phyloP scores from a whole-genome alignment of 2,113 vertebrate genomes.

The Blennius ocellaris region DNA sequence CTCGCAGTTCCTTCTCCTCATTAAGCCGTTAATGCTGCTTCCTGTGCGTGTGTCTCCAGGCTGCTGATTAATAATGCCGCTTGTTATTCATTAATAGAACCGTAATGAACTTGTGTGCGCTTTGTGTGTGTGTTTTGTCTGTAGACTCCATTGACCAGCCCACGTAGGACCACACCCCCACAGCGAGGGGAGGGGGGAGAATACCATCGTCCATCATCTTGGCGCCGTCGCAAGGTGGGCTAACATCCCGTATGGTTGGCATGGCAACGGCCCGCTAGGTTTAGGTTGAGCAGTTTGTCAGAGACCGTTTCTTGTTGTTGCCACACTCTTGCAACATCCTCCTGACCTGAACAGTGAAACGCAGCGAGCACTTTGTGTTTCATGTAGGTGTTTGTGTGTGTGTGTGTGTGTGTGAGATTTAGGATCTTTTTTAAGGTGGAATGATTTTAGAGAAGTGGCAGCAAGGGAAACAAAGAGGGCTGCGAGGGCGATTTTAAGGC shows the following conservation, averaged over 20 bases:
- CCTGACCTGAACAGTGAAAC: constrained; percentile 62
- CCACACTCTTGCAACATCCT: constrained; percentile 79
- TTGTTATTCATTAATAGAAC: constrained; percentile 69
- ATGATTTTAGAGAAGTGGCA: constrained; percentile 11
- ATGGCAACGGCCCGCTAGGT: constrained; percentile 78
- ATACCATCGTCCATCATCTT: constrained; percentile 75
- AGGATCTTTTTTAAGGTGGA: constrained; percentile 22
- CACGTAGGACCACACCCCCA: constrained; percentile 53
- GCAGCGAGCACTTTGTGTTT: constrained; percentile 43
- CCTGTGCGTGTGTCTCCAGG: constrained; percentile 68
- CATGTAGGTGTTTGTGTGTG: constrained; percentile 31
- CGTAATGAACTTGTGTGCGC: constrained; percentile 59
- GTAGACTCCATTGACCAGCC: constrained; percentile 63
- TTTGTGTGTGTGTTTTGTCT: constrained; percentile 3
- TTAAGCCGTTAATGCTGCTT: constrained; percentile 69
- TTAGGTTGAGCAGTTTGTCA: constrained; percentile 71
- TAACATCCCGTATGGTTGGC: constrained; percentile 75
- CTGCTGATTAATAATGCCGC: constrained; percentile 71
- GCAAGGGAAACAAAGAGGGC: constrained; percentile 44
- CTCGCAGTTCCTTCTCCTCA: constrained; percentile 62
- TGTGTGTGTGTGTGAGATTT: constrained; percentile 22
- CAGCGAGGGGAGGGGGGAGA: constrained; percentile 47
- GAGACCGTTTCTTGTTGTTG: constrained; percentile 77
- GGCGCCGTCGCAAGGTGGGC: constrained; percentile 77
- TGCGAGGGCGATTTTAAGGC: constrained; percentile 44